Evolutionary conservation across 2,113 vertebrate genomes (phyloP), one percentile per base, ranked within the genome.

Genomic region (Cyrtonyx montezumae): DNA sequence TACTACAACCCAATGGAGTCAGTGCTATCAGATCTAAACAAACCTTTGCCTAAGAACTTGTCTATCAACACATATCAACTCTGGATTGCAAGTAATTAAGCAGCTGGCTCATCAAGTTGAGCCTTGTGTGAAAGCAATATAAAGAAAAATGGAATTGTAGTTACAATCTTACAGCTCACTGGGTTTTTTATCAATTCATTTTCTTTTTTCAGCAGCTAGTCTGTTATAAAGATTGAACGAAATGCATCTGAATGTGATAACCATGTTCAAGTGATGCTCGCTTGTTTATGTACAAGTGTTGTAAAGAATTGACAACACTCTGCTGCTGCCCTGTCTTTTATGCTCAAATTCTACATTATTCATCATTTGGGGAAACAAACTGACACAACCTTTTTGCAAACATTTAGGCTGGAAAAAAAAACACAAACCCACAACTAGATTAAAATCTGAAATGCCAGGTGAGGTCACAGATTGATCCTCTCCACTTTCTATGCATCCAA

Each of bases 321-420:
- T 32, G 68, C 5, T 76, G 79, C 87, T 82, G 37, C 45, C 67
- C 69, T 84, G 80, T 69, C 78, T 88, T 79, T 77, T 62, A 79
- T 8, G 19, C 67, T 92, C 56, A 59, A 77, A 62, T 77, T 79
- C 75, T 74, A 70, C 71, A 87, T 91, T 91, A 94, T 91, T 96
- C 84, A 96, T 89, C 87, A 93, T 91, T 77, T 92, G 70, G 94
- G 9, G 46, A 71, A 92, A 87, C 42, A 87, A 94, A 94, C 81
- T 87, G 94, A 96, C 87, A 89, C 78, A 95, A 94, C 92, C 89
- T 96, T 95, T 96, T 80, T 87, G 91, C 88, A 95, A 96, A 94
- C 88, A 79, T 94, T 96, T 94, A 87, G 89, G 91, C 63, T 85
- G 36, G 13, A 40, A 76, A 20, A 76, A 74, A 74, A 95, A 93